Conservation (phyloP, 2,113 vertebrate species). For the Pseudopipra pipra region DNA sequence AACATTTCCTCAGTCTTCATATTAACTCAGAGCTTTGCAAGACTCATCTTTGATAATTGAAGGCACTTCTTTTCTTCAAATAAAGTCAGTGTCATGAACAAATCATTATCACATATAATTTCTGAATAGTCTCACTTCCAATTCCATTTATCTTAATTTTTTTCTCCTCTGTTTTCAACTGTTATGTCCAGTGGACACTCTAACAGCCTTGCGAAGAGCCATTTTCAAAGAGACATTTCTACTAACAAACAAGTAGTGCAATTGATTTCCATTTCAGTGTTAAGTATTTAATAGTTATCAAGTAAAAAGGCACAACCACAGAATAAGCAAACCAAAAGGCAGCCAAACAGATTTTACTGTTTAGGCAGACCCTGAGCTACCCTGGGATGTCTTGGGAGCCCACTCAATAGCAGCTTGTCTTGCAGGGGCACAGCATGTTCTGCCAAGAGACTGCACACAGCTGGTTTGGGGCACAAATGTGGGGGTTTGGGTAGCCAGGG, state of each 20-base stretch:
- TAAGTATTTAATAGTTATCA: not conserved
- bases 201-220: not conserved
- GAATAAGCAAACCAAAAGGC: not conserved
- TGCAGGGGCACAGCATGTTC: not conserved
- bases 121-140: not conserved
- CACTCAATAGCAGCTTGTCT: not conserved
- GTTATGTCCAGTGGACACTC: not conserved
- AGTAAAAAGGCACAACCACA: not conserved
- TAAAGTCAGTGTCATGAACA: not conserved
- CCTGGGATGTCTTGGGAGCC: not conserved
- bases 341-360: not conserved
- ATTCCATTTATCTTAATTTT: not conserved
- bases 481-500: not conserved
- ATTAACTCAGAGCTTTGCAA: not conserved
- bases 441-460: fast-evolving
- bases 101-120: not conserved
- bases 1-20: not conserved
- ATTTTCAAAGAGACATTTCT: not conserved
- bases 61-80: not conserved
- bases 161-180: not conserved
- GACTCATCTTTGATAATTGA: not conserved
- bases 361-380: not conserved
- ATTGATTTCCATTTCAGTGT: not conserved
- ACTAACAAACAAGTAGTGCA: not conserved
- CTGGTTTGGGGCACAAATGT: not conserved